A percentile compares a stretch with the other conserved stretches of the same genome.
phyloP scores from a whole-genome alignment of 2,797 vertebrate species.

The Falco naumanni region DNA sequence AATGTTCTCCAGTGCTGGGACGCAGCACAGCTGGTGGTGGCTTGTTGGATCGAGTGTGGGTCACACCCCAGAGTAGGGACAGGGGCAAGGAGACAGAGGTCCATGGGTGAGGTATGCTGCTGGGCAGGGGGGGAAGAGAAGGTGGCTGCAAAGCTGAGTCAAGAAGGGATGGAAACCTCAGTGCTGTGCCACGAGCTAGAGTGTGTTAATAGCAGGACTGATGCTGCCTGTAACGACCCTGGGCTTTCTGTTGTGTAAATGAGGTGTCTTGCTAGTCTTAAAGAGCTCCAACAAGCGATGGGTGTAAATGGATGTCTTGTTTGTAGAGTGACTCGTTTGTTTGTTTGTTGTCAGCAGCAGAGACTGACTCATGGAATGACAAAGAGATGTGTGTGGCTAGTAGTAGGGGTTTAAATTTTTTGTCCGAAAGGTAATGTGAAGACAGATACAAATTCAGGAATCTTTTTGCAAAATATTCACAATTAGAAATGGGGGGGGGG shows the following conservation, averaged over 20 bases:
- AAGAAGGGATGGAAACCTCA: not conserved
- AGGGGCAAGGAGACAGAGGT: not conserved
- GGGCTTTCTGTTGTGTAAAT: not conserved
- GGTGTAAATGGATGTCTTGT: not conserved
- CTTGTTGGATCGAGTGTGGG: not conserved
- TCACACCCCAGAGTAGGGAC: not conserved
- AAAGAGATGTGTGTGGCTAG: not conserved
- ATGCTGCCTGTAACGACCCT: not conserved
- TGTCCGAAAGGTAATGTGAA: not conserved
- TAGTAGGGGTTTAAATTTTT: not conserved
- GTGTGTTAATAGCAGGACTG: not conserved
- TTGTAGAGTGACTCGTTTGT: not conserved
- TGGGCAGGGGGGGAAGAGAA: not conserved
- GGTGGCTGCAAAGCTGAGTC: not conserved
- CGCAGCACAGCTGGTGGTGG: accelerated
- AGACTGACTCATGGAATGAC: not conserved
- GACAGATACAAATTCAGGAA: not conserved
- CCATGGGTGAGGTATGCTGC: accelerated
- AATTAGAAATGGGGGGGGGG: not conserved
- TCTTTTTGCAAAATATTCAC: not conserved
- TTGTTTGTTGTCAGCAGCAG: not conserved
- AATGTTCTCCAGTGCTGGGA: not conserved
- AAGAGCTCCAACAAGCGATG: not conserved
- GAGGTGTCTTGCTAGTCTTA: not conserved
- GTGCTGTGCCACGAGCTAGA: not conserved